phyloP scores from a whole-genome alignment of 2,888 invertebrate species.

The Ophion obscuratus region DNA sequence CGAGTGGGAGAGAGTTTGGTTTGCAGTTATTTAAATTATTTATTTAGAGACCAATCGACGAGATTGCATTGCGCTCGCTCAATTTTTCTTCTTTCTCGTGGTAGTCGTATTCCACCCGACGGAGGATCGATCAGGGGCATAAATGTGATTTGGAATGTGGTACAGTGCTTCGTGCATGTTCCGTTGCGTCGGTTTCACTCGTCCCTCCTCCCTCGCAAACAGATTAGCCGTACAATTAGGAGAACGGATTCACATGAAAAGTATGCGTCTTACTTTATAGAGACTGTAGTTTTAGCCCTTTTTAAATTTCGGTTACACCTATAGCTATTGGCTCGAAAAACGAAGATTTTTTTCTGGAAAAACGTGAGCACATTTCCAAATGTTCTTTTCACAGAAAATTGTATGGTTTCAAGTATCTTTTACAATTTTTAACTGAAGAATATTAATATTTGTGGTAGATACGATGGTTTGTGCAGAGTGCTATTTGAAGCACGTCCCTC shows the following conservation, averaged over 20 bases:
- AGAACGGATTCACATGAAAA: not conserved
- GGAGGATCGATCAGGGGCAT: conserved; percentile 38
- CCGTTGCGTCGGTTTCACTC: not conserved
- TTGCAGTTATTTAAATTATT: conserved; percentile 38
- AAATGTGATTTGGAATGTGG: conserved; percentile 25
- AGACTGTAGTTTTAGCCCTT: not conserved
- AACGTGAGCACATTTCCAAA: no score
- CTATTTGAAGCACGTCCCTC: no score
- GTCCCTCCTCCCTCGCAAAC: not conserved
- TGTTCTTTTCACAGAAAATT: no score
- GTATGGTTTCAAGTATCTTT: no score
- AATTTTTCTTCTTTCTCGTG: not conserved
- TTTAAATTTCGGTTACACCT: no score
- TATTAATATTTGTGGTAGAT: no score
- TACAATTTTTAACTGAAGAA: no score
- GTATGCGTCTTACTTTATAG: not conserved
- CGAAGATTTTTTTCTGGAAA: no score
- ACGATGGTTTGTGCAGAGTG: no score
- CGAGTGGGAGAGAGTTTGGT: conserved; percentile 17
- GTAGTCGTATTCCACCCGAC: not conserved
- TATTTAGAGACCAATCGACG: conserved; percentile 58
- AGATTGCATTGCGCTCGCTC: conserved; percentile 42
- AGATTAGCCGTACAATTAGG: not conserved
- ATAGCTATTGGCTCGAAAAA: no score
- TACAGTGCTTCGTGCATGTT: conserved; percentile 37